phyloP scores from a whole-genome alignment of 2,113 vertebrate species.

The Petrocephalus microphthalmus region DNA sequence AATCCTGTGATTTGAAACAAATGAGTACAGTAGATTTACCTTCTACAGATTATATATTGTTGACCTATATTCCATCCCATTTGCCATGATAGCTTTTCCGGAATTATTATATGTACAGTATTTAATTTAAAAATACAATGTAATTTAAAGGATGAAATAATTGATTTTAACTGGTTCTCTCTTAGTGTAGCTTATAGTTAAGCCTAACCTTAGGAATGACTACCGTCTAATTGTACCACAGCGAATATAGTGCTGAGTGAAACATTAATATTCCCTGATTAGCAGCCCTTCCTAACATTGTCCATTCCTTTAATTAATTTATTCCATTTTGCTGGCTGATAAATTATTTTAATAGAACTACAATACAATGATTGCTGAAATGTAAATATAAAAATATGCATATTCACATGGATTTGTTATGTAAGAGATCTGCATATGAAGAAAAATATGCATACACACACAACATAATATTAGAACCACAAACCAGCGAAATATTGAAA shows the following conservation, averaged over 20 bases:
- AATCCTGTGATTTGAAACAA: not conserved
- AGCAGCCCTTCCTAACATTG: not conserved
- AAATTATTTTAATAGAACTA: not conserved
- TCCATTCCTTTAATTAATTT: not conserved
- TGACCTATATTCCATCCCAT: not conserved
- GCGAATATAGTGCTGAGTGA: not conserved
- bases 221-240: not conserved
- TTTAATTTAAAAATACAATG: not conserved
- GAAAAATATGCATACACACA: not conserved
- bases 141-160: not conserved
- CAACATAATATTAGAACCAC: not conserved
- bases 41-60: not conserved
- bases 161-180: not conserved
- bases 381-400: not conserved
- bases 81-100: not conserved
- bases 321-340: not conserved
- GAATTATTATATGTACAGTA: not conserved
- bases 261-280: not conserved
- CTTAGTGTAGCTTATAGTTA: not conserved
- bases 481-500: not conserved
- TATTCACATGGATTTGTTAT: not conserved
- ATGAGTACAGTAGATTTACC: not conserved
- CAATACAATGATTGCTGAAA: not conserved
- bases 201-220: not conserved
- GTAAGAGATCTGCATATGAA: not conserved